Evolutionary conservation across 2,797 vertebrate genomes (phyloP).

Genomic region (Poecilia wingei): DNA sequence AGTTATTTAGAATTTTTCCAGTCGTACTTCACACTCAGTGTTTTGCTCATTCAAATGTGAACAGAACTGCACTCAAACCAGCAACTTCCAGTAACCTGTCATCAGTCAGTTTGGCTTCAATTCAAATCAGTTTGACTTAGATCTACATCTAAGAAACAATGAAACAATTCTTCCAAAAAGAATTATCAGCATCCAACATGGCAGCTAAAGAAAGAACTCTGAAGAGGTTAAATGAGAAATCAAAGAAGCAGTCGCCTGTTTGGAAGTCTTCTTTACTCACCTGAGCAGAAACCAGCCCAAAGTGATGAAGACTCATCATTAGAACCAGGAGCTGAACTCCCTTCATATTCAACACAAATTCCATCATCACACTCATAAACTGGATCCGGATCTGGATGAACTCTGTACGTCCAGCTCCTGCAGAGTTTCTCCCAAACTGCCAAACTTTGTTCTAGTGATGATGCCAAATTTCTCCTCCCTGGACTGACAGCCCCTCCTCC

Average conservation of each 20-base stretch:
- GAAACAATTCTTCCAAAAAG: neutral
- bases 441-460: constrained; percentile 50
- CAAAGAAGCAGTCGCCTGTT: no score
- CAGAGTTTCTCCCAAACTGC: constrained; percentile 24
- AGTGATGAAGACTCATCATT: constrained; percentile 42
- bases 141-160: neutral
- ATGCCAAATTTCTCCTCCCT: constrained; percentile 61
- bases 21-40: neutral
- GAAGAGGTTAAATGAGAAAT: neutral
- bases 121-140: neutral
- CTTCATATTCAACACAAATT: constrained; percentile 39
- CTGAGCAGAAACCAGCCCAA: constrained; percentile 49
- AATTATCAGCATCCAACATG: neutral
- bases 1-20: neutral
- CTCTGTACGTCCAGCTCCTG: constrained; percentile 15
- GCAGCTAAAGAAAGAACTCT: neutral
- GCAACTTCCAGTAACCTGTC: neutral
- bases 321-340: neutral
- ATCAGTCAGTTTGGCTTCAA: neutral
- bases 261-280: constrained; percentile 37
- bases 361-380: constrained; percentile 7
- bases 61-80: neutral
- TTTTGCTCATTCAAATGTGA: neutral
- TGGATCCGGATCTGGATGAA: neutral
- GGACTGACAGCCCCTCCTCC: neutral